Conservation (phyloP, 2,113 vertebrate species). For the Colossoma macropomum region DNA sequence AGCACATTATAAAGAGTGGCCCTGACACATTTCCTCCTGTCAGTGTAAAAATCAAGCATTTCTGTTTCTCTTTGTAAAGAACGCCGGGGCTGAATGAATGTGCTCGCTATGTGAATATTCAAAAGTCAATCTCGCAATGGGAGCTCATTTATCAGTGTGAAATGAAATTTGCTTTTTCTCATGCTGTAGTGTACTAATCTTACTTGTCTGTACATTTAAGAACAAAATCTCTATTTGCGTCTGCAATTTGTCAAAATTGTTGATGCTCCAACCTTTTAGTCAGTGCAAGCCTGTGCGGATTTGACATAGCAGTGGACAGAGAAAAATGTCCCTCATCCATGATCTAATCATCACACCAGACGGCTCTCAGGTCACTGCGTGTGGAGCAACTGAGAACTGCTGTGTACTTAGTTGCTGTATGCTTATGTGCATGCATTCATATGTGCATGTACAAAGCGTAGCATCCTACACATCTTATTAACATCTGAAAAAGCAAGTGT, state of each 20-base stretch:
- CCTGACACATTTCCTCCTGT: slow-evolving; percentile 47
- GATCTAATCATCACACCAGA: not conserved
- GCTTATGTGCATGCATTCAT: not conserved
- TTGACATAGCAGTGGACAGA: not conserved
- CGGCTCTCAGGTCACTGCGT: not conserved
- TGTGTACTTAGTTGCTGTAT: too few relatives aligned
- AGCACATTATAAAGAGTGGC: slow-evolving; percentile 46
- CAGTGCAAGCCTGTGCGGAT: not conserved
- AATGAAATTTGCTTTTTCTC: slow-evolving; percentile 19
- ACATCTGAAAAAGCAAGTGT: not conserved
- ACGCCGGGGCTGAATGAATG: slow-evolving; percentile 29
- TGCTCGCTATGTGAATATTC: slow-evolving; percentile 50
- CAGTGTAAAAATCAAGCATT: slow-evolving; percentile 49
- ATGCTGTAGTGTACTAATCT: slow-evolving; percentile 3
- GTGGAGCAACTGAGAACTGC: not conserved
- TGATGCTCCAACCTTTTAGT: not conserved
- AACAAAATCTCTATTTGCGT: not conserved
- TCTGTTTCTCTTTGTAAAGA: slow-evolving; percentile 31
- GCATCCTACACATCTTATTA: not conserved
- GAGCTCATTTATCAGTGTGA: slow-evolving; percentile 23
- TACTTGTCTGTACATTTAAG: slow-evolving; percentile 14
- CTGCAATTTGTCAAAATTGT: not conserved
- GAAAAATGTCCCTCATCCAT: not conserved
- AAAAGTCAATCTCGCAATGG: slow-evolving; percentile 33
- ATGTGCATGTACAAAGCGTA: not conserved